Evolutionary conservation across 2,113 vertebrate genomes (phyloP).

Genomic region (Zosterops borbonicus): DNA sequence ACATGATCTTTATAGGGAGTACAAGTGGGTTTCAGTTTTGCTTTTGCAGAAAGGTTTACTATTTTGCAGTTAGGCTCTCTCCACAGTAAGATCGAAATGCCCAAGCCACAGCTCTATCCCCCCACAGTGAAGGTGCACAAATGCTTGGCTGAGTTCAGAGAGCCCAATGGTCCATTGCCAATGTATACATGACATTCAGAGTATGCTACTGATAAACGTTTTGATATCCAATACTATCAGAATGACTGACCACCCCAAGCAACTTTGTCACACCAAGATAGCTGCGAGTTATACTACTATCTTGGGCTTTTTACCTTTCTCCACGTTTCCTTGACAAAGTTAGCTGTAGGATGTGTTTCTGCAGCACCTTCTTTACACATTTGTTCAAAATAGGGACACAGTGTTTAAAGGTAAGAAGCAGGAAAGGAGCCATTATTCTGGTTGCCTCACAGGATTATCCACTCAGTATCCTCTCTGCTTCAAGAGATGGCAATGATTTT

Average conservation of each 20-base stretch:
- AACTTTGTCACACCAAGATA: background rate
- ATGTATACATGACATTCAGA: background rate
- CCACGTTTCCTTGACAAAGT: background rate
- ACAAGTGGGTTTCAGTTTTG: background rate
- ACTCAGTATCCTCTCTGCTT: background rate
- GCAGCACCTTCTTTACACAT: background rate
- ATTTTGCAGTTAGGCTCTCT: background rate
- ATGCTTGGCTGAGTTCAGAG: background rate
- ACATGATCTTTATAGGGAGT: background rate
- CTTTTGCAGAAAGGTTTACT: background rate
- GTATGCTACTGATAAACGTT: background rate
- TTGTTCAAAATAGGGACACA: background rate
- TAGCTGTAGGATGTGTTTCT: background rate
- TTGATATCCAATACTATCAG: background rate
- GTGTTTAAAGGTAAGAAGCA: background rate
- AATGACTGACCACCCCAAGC: background rate
- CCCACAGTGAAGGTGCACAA: background rate
- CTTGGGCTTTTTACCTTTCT: background rate
- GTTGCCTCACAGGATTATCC: background rate
- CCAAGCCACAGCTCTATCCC: background rate
- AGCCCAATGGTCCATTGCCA: background rate
- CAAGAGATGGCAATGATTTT: background rate
- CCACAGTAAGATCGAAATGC: background rate
- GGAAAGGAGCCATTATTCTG: background rate
- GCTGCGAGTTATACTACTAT: background rate